Percentiles rank a stretch among this genome's conserved stretches.
These are phyloP conservation scores for Gymnorhina tibicen DNA, from an alignment of 2,113 vertebrate species.

Conservation along the genomic window DNA sequence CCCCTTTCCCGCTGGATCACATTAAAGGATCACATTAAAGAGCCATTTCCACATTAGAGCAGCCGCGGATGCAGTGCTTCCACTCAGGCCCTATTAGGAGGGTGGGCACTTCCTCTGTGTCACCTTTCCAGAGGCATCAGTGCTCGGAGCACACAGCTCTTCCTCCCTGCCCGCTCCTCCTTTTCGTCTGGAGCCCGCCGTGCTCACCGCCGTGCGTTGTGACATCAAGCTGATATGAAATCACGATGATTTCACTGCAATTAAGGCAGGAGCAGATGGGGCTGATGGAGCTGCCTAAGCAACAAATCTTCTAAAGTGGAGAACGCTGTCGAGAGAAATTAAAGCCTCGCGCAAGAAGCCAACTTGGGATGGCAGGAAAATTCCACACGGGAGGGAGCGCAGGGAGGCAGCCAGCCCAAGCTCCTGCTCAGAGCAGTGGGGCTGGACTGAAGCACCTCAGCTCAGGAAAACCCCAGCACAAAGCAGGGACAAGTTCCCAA, in stretches of 20 bases:
- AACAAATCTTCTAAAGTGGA: slow-evolving; percentile 13
- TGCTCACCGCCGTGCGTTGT: background rate
- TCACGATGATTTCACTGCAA: background rate
- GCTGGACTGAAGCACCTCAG: background rate
- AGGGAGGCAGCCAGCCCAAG: background rate
- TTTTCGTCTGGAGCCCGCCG: background rate
- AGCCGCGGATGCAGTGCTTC: background rate
- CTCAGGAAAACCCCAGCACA: background rate
- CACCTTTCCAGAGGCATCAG: background rate
- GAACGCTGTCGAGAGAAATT: background rate
- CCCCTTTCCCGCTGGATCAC: background rate
- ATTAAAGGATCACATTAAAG: background rate
- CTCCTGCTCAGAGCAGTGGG: background rate
- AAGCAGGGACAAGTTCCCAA: background rate
- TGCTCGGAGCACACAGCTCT: background rate
- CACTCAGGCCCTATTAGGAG: background rate
- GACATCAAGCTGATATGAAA: slow-evolving; percentile 21
- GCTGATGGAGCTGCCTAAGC: background rate
- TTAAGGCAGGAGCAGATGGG: slow-evolving; percentile 24
- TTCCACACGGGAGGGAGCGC: background rate
- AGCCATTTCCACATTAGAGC: background rate
- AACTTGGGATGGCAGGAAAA: background rate
- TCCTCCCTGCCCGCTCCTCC: background rate
- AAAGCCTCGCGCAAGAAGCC: background rate
- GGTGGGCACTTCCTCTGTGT: background rate